These are phyloP conservation scores for Exephanes ischioxanthus DNA, from an alignment of 2,888 invertebrate species.

Conservation along the genomic window DNA sequence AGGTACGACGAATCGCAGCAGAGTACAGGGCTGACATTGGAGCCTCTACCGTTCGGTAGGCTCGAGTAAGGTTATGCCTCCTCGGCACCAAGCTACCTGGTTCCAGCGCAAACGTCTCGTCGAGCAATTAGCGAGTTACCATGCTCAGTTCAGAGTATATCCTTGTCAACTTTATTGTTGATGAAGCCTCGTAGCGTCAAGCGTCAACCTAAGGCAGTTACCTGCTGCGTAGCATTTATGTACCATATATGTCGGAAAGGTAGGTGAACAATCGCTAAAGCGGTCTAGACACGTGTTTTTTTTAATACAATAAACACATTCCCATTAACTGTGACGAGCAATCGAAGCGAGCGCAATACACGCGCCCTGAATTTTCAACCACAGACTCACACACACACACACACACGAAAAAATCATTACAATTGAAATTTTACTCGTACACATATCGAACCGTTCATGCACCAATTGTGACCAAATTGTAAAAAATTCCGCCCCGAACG, in stretches of 20 bases:
- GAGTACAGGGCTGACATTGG: slow-evolving; percentile 83
- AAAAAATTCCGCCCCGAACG: not conserved
- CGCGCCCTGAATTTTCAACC: slow-evolving; percentile 19
- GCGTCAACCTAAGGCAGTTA: slow-evolving; percentile 82
- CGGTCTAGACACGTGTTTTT: slow-evolving; percentile 29
- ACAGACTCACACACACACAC: not conserved
- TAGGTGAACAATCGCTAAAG: slow-evolving; percentile 72
- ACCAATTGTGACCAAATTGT: not conserved
- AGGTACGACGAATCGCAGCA: slow-evolving; percentile 80
- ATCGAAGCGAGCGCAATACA: slow-evolving; percentile 26
- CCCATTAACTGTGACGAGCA: not conserved
- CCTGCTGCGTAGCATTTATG: slow-evolving; percentile 84
- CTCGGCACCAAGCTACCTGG: slow-evolving; percentile 80
- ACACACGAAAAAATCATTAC: not conserved
- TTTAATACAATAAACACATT: not conserved
- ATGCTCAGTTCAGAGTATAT: slow-evolving; percentile 82
- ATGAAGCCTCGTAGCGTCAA: slow-evolving; percentile 83
- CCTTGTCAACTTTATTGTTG: slow-evolving; percentile 82
- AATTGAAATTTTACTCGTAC: not conserved
- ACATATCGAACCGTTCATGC: not conserved
- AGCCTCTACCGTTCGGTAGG: slow-evolving; percentile 83
- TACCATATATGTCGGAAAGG: slow-evolving; percentile 84
- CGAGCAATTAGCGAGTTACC: slow-evolving; percentile 81
- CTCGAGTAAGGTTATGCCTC: slow-evolving; percentile 84
- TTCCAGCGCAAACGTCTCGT: slow-evolving; percentile 81